Evolutionary conservation across 2,888 invertebrate genomes (phyloP).

Genomic region (Tholera decimalis): DNA sequence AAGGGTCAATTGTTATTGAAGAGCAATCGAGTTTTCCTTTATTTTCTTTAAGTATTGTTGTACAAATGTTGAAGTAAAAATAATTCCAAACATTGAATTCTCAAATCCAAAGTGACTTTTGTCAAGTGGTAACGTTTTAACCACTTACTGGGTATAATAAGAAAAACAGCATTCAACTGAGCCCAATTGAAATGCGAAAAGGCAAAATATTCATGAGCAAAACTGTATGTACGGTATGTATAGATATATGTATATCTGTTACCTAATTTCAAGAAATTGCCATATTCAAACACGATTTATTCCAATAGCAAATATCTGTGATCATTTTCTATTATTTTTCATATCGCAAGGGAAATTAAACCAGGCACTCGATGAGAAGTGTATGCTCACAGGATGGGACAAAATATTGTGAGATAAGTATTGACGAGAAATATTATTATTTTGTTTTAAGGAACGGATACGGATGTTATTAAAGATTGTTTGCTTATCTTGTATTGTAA

Average conservation of each 20-base stretch:
- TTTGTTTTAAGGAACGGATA: neutral
- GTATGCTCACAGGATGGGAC: neutral
- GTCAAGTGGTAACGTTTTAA: too few species aligned
- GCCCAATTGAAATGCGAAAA: too few species aligned
- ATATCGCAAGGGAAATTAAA: slow-evolving; percentile 39
- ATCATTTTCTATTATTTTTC: slow-evolving; percentile 19
- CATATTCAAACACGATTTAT: slow-evolving; percentile 14
- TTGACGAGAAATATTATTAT: neutral
- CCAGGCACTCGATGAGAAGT: neutral
- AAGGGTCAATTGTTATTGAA: slow-evolving; percentile 3
- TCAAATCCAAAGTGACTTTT: too few species aligned
- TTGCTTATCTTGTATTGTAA: too few species aligned
- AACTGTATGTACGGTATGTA: neutral
- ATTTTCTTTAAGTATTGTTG: neutral
- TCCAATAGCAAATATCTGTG: slow-evolving; percentile 3
- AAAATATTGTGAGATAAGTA: neutral
- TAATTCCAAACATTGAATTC: too few species aligned
- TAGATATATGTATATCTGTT: neutral
- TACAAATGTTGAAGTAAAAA: neutral
- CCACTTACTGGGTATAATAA: neutral
- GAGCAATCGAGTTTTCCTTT: neutral
- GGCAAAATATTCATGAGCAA: neutral
- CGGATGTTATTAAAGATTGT: neutral
- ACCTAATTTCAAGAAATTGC: slow-evolving; percentile 10
- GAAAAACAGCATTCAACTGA: too few species aligned